Evolutionary conservation across 2,797 vertebrate genomes (phyloP).

Genomic region (Chloroceryle amazona): DNA sequence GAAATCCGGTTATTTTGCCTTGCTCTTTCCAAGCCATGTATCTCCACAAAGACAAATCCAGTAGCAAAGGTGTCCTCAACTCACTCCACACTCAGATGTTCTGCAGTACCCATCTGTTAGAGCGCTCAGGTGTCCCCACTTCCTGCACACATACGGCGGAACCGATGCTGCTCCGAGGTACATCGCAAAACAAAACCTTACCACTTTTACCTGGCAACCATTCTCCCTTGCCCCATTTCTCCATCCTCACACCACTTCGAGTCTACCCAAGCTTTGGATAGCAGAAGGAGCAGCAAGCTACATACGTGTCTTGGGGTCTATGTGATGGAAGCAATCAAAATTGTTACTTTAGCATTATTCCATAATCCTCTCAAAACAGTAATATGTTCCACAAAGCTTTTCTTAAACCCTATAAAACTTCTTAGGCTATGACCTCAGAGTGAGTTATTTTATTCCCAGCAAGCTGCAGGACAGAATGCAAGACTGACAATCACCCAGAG

Average conservation of each 20-base stretch:
- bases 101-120: background rate
- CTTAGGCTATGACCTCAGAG: background rate
- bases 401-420: background rate
- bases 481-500: background rate
- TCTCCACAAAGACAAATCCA: background rate
- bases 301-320: fast-evolving
- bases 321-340: fast-evolving
- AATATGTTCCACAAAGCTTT: background rate
- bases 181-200: background rate
- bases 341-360: background rate
- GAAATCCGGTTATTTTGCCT: background rate
- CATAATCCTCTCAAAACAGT: background rate
- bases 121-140: background rate
- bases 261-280: background rate
- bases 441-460: background rate
- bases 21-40: background rate
- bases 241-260: background rate
- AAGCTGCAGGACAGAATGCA: background rate
- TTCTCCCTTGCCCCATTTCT: background rate
- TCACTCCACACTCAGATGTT: background rate
- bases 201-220: background rate
- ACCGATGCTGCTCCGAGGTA: background rate
- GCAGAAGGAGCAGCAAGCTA: background rate
- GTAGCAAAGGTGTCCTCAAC: background rate
- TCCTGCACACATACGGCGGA: background rate